These are phyloP conservation scores for Carcharodon carcharias DNA, from an alignment of 2,797 vertebrate species.

Conservation along the genomic window DNA sequence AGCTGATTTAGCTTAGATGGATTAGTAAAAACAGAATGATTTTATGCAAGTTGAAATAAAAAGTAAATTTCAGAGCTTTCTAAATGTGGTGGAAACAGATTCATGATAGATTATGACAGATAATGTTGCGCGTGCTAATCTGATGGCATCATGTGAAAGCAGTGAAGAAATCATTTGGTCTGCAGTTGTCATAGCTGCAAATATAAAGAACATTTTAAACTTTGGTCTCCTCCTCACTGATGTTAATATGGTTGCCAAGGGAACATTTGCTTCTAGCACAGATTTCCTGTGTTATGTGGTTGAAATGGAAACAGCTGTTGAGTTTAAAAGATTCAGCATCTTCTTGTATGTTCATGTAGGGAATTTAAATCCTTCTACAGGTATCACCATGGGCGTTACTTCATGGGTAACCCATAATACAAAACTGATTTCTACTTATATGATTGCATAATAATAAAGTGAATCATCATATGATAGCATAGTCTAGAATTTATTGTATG, in stretches of 20 bases:
- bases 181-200: neutral
- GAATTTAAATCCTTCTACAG: neutral
- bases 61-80: neutral
- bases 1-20: neutral
- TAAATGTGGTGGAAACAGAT: neutral
- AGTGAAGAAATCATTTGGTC: neutral
- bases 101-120: neutral
- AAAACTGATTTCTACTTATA: neutral
- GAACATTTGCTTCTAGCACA: neutral
- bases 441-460: neutral
- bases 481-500: neutral
- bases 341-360: neutral
- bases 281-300: neutral
- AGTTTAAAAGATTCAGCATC: neutral
- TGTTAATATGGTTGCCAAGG: neutral
- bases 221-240: neutral
- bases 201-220: neutral
- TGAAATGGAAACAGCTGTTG: conserved; percentile 11
- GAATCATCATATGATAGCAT: neutral
- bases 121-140: neutral
- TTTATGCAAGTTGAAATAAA: neutral
- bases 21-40: neutral
- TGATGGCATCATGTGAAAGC: neutral
- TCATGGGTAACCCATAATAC: neutral
- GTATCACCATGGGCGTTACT: neutral